Conservation (phyloP, 2,113 vertebrate genomes). For the Stigmatopora argus region DNA sequence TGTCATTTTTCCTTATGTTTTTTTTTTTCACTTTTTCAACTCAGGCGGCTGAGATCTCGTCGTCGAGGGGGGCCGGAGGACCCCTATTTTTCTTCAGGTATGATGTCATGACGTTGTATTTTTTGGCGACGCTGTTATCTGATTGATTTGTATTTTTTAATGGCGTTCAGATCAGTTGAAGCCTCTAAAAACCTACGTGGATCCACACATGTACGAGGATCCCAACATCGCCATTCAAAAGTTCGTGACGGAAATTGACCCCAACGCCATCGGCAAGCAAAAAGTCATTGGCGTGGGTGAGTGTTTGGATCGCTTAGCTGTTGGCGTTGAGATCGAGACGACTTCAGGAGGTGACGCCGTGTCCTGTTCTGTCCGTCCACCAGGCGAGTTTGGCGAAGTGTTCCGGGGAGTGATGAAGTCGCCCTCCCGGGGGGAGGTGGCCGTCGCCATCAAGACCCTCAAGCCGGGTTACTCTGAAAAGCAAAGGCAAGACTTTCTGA, state of each 20-base stretch:
- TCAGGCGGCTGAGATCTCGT: conserved; percentile 73
- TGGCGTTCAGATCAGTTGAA: conserved; percentile 81
- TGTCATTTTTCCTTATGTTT: conserved; percentile 36
- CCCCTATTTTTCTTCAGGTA: conserved; percentile 85
- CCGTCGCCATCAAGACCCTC: conserved; percentile 90
- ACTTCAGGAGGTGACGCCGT: not conserved
- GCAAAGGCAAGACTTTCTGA: conserved; percentile 90
- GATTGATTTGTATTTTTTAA: not conserved
- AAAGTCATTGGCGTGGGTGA: conserved; percentile 94
- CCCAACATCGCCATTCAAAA: conserved; percentile 92
- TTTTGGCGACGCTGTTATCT: not conserved
- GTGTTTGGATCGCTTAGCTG: conserved; percentile 10
- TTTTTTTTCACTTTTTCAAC: conserved; percentile 8
- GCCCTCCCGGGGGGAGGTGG: conserved; percentile 73
- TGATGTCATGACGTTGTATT: conserved; percentile 10
- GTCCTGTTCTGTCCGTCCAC: not conserved
- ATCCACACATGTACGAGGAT: conserved; percentile 96
- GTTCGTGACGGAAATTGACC: conserved; percentile 91
- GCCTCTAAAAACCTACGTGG: conserved; percentile 90
- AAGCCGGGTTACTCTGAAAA: conserved; percentile 92
- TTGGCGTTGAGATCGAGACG: not conserved
- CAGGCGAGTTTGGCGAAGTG: conserved; percentile 95
- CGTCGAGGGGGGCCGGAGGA: conserved; percentile 80
- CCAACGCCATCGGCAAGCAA: conserved; percentile 78
- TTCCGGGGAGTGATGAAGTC: conserved; percentile 83